Percentiles rank a stretch among this genome's conserved stretches.
Conservation (phyloP, 2,113 vertebrate genomes). For the Callipepla californica region DNA sequence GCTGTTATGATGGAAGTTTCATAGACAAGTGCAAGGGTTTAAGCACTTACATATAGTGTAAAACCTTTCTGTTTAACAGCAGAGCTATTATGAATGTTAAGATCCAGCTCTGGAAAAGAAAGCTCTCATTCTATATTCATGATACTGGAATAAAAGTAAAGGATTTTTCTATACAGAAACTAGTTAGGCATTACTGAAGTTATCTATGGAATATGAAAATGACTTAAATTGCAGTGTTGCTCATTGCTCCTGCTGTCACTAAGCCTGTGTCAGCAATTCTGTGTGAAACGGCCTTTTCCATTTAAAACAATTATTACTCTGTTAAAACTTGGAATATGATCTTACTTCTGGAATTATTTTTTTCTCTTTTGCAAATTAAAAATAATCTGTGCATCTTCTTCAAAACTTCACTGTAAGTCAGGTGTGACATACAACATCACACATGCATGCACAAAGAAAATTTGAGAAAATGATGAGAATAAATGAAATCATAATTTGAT, state of each 20-base stretch:
- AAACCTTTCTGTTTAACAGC: background rate
- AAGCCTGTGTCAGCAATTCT: background rate
- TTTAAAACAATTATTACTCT: background rate
- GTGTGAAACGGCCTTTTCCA: background rate
- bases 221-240: background rate
- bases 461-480: background rate
- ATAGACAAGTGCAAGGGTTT: background rate
- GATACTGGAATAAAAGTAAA: background rate
- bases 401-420: background rate
- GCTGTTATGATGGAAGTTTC: background rate
- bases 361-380: background rate
- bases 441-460: rapidly evolving
- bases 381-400: background rate
- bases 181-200: background rate
- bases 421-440: background rate
- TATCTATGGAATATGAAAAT: background rate
- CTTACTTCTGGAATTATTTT: background rate
- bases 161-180: background rate
- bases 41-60: background rate
- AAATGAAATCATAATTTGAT: background rate
- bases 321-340: background rate
- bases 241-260: background rate
- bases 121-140: background rate
- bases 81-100: background rate
- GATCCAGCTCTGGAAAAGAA: background rate